Conservation (phyloP, 2,797 vertebrate species). For the Cottoperca gobio region DNA sequence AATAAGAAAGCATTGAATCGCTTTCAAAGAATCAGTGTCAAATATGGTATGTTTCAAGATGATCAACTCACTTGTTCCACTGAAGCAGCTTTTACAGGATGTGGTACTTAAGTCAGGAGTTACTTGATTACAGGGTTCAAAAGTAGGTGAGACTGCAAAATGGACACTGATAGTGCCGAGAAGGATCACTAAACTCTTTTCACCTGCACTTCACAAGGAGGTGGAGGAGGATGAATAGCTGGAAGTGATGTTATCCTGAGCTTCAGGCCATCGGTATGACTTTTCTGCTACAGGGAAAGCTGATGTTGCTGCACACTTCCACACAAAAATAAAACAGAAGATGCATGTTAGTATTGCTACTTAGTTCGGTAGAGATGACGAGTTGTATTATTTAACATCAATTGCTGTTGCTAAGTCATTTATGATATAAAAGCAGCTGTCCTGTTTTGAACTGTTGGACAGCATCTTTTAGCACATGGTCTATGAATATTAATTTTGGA, state of each 20-base stretch:
- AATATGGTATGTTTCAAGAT: not conserved
- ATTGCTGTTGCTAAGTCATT: constrained; percentile 27
- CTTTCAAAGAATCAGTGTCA: not conserved
- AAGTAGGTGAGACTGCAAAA: constrained; percentile 37
- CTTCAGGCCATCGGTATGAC: constrained; percentile 26
- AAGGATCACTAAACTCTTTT: constrained; percentile 42
- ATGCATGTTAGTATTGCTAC: not conserved
- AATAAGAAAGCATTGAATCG: not conserved
- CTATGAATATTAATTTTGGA: constrained; percentile 65
- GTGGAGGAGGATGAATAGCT: constrained; percentile 26
- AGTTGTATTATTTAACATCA: constrained; percentile 30
- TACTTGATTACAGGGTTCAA: constrained; percentile 32
- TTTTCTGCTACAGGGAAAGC: constrained; percentile 1
- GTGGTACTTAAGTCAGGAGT: constrained; percentile 11
- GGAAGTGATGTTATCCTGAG: constrained; percentile 22
- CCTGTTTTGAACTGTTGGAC: constrained; percentile 35
- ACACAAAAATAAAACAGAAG: not conserved
- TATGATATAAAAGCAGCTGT: constrained; percentile 22
- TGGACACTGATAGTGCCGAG: constrained; percentile 24
- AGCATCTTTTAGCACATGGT: constrained; percentile 40
- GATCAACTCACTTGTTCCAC: not conserved
- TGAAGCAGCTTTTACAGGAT: constrained; percentile 9
- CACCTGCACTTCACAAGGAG: constrained; percentile 32
- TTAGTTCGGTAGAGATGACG: not conserved
- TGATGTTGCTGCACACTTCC: not conserved